Evolutionary conservation across 2,888 invertebrate species (phyloP).

Genomic region (Sphinx pinastri): DNA sequence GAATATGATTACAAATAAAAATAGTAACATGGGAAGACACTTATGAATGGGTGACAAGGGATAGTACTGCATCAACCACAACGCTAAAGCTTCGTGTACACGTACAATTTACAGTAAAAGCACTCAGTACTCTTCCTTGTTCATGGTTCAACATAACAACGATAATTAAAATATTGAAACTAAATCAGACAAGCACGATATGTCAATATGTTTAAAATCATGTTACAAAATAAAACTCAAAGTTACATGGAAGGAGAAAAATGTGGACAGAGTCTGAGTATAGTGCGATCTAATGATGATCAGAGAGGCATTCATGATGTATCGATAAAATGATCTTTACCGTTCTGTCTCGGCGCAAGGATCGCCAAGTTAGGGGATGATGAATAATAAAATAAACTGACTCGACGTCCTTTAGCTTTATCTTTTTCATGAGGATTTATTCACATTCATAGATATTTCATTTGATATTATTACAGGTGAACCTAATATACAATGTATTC

Average conservation of each 20-base stretch:
- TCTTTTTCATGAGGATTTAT: slow-evolving; percentile 76
- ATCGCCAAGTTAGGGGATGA: slow-evolving; percentile 75
- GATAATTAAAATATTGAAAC: slow-evolving; percentile 61
- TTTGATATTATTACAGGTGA: slow-evolving; percentile 75
- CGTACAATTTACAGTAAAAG: slow-evolving; percentile 24
- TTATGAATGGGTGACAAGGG: slow-evolving; percentile 58
- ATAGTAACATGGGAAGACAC: slow-evolving; percentile 54
- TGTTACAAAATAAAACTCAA: slow-evolving; percentile 60
- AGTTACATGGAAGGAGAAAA: slow-evolving; percentile 70
- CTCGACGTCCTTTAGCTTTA: slow-evolving; percentile 68
- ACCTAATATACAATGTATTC: slow-evolving; percentile 76
- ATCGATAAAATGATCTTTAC: slow-evolving; percentile 82
- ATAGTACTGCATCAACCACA: slow-evolving; percentile 58
- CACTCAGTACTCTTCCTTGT: slow-evolving; percentile 67
- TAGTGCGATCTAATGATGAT: slow-evolving; percentile 81
- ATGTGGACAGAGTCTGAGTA: slow-evolving; percentile 73
- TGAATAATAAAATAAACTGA: slow-evolving; percentile 71
- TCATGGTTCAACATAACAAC: slow-evolving; percentile 56
- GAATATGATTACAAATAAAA: slow-evolving; percentile 63
- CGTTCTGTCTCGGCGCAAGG: slow-evolving; percentile 80
- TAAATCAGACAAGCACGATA: slow-evolving; percentile 70
- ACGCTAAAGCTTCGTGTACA: slow-evolving; percentile 21
- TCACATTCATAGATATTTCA: slow-evolving; percentile 76
- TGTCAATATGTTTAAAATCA: slow-evolving; percentile 61
- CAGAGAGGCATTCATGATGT: slow-evolving; percentile 83